Base-by-base conservation (phyloP, 2,113 vertebrate species). In the Leucopternis melanops region DNA sequence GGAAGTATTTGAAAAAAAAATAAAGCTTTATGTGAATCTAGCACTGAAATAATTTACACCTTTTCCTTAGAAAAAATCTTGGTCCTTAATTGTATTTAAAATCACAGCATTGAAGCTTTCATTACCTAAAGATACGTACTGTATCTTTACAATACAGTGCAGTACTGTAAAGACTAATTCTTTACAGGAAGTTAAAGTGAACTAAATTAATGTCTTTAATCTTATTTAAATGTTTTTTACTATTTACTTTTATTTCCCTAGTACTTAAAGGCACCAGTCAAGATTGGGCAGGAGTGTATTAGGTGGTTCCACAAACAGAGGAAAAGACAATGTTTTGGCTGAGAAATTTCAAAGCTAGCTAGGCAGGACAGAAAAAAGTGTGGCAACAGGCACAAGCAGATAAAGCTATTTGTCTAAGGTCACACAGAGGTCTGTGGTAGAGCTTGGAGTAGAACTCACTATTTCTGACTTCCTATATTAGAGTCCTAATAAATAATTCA, bases 401-500 rank as follows among this genome's bases (percentile, higher is more conserved):
- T 84, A 84, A 86, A 93, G 63, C 52, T 78, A 1, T 88, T 95
- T 96, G 42, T 61, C 72, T 82, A 9, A 81, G 80, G 83, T 86
- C 72, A 63, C 36, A 38, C 8, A 44, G 88, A 78, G 63, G 71
- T 71, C 50, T 13, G 16, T 40, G 32, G 22, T 21, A 67, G 59
- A 93, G 72, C 72, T 71, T 77, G 79, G 74, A 69, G 63, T 18
- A 88, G 59, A 92, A 81, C 55, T 95, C 52, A 47, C 2, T 2
- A 67, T 92, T 96, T 94, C 69, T 71, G 80, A 63, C 72, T 93
- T 67, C 59, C 55, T 93, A 6, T 63, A 49, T 34, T 44, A 52
- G 50, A 95, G 69, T 71, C 57, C 77, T 88, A 86, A 96, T 96
- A 96, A 90, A 95, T 94, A 95, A 95, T 94, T 96, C 59, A 94